Evolutionary conservation across 2,888 invertebrate species (phyloP).

Genomic region (Flexamia atlantica): DNA sequence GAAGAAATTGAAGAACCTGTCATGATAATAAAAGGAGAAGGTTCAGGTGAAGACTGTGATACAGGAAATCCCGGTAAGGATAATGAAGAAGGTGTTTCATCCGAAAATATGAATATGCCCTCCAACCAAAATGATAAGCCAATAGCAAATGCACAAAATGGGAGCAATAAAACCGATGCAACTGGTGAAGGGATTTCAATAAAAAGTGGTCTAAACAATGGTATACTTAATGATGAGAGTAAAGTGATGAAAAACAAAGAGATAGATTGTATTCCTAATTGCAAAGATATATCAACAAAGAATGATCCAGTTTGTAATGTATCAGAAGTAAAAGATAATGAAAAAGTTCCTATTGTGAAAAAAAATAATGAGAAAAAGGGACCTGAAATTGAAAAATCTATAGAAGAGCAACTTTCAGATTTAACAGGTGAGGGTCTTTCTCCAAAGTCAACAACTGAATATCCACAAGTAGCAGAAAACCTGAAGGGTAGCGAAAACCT

Average conservation of each 20-base stretch:
- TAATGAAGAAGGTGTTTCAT: conserved; percentile 7
- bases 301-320: neutral
- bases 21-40: conserved; percentile 84
- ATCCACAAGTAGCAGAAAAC: conserved; percentile 13
- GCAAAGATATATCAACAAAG: neutral
- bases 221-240: conserved; percentile 69
- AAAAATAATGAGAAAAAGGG: neutral
- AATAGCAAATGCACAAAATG: conserved; percentile 73
- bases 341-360: neutral
- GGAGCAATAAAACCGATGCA: conserved; percentile 71
- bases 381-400: conserved; percentile 16
- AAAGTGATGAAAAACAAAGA: neutral
- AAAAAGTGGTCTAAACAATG: conserved; percentile 71
- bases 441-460: neutral
- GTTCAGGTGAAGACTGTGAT: conserved; percentile 84
- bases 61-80: conserved; percentile 81
- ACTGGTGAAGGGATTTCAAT: conserved; percentile 68
- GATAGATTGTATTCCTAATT: neutral
- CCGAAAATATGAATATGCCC: neutral
- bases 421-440: conserved; percentile 13
- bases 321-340: neutral
- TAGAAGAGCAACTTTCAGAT: conserved; percentile 24
- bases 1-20: conserved; percentile 87
- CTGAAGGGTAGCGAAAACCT: conserved; percentile 29
- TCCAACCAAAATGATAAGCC: conserved; percentile 70